Evolutionary conservation across 2,113 vertebrate species (phyloP).

Genomic region (Burhinus bistriatus): DNA sequence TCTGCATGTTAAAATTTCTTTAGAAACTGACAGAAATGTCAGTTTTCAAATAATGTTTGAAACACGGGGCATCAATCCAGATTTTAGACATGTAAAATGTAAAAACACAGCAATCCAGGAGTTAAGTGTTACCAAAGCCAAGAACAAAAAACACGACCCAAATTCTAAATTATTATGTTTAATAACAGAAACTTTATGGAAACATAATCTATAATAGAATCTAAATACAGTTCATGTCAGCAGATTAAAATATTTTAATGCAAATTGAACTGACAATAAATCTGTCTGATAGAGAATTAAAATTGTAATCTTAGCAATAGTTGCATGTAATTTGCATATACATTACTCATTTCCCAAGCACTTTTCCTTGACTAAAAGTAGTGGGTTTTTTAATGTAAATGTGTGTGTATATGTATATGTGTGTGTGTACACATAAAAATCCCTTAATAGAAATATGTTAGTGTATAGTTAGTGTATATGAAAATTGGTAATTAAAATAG

Average conservation of each 20-base stretch:
- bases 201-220: slow-evolving; percentile 43
- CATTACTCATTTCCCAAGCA: slow-evolving; percentile 56
- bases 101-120: background rate
- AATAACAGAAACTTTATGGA: background rate
- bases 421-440: background rate
- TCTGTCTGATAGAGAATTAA: slow-evolving; percentile 56
- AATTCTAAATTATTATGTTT: background rate
- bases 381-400: background rate
- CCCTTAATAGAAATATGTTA: background rate
- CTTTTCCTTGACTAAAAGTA: background rate
- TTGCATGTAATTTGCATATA: slow-evolving; percentile 58
- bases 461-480: background rate
- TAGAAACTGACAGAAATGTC: background rate
- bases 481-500: background rate
- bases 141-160: background rate
- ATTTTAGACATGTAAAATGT: background rate
- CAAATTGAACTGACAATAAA: slow-evolving; percentile 74
- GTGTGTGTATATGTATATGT: background rate
- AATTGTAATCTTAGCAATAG: slow-evolving; percentile 67
- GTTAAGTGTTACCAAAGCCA: background rate
- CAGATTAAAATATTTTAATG: slow-evolving; percentile 65
- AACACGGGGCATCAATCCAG: background rate
- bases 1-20: background rate
- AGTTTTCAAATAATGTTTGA: background rate
- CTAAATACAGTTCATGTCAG: slow-evolving; percentile 8